phyloP scores from a whole-genome alignment of 2,888 invertebrate genomes.

The Mayetiola destructor region DNA sequence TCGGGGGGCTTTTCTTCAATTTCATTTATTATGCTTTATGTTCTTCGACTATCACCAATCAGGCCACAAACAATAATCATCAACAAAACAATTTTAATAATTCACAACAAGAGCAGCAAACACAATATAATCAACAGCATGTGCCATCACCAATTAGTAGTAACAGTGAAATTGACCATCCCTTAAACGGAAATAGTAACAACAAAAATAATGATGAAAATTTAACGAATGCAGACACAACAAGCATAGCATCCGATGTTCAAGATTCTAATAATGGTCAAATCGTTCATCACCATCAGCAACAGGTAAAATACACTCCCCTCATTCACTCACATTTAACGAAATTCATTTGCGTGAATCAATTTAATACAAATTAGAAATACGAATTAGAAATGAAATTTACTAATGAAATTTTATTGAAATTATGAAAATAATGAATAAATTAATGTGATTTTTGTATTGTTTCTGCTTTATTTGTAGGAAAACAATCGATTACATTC shows the following conservation, averaged over 20 bases:
- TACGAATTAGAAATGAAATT: no score
- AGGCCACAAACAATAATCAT: slow-evolving; percentile 22
- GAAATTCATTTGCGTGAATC: no score
- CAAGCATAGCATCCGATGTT: slow-evolving; percentile 21
- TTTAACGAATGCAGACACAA: neutral
- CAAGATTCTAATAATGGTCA: slow-evolving; percentile 24
- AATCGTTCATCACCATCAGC: no score
- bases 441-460: no score
- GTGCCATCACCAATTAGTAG: slow-evolving; percentile 13
- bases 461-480: slow-evolving; percentile 10
- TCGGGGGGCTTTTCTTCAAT: neutral
- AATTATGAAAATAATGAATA: no score
- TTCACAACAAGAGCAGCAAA: slow-evolving; percentile 14
- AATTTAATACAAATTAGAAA: no score
- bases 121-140: slow-evolving; percentile 14
- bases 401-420: no score
- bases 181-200: slow-evolving; percentile 13
- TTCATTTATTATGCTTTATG: neutral
- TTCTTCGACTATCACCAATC: neutral
- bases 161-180: slow-evolving; percentile 14
- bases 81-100: slow-evolving; percentile 11
- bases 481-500: slow-evolving; percentile 13
- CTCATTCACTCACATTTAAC: no score
- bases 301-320: no score
- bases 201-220: slow-evolving; percentile 13